Evolutionary conservation across 2,888 invertebrate species (phyloP), one percentile per base, ranked within the genome.

Genomic region (Podotricha telesiphe): DNA sequence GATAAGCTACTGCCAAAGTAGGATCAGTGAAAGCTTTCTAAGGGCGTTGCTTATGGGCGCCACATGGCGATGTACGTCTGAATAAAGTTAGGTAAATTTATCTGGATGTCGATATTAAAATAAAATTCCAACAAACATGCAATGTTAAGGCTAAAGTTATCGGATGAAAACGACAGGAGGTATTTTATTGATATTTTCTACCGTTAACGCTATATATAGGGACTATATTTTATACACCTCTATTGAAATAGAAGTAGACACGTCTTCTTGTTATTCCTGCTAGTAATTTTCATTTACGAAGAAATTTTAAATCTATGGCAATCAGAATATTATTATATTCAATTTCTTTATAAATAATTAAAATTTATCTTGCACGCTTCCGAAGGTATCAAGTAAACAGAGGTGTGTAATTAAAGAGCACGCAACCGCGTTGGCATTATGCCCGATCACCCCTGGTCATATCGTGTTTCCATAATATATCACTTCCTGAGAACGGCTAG

Each of bases 1-100:
- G 75, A 75, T 74, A 75, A 69, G 74, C 70, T 65, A 67, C 65
- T 65, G 66, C 70, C 65, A 68, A 72, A 70, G 67, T 34, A 69
- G 70, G 55, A 67, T 59, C 72, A 64, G 68, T 58, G 65, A 51
- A 67, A 65, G 66, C 67, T 61, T 67, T 61, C 59, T 70, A 42
- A 58, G 68, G 48, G 42, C 63, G 53, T 22, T 63, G 22, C 59
- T 68, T 61, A 68, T 47, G 50, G 66, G 34, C 67, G 61, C 70
- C 72, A 73, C 64, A 70, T 73, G 72, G 68, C 69, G 63, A 65
- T 61, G 64, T 62, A 58, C 48, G 68, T 55, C 53, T 70, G 53
- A 48, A 69, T 67, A 61, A 20, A 53, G 61, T 67, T 53, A 61
- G 67, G 53, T 61, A 62, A 62, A 67, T 11, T 53, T 61, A 61